phyloP scores from a whole-genome alignment of 2,113 vertebrate species.

The Hippopotamus amphibius region DNA sequence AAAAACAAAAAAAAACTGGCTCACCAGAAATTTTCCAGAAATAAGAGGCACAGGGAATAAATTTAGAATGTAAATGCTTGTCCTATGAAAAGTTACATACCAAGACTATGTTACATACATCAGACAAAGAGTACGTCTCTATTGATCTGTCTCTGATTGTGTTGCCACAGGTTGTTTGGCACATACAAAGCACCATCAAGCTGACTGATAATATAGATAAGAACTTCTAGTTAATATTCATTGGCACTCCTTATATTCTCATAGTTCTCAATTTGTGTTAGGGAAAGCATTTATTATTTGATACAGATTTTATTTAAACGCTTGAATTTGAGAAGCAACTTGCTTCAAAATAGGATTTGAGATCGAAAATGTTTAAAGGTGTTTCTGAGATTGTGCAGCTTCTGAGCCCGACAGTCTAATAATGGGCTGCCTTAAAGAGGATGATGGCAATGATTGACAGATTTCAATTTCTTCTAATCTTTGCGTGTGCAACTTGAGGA shows the following conservation, averaged over 20 bases:
- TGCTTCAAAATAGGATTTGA: slow-evolving; percentile 50
- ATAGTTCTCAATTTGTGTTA: not conserved
- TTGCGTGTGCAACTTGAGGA: not conserved
- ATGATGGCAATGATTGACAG: not conserved
- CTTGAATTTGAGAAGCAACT: slow-evolving; percentile 40
- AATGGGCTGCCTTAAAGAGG: not conserved
- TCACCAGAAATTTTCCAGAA: not conserved
- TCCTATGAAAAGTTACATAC: not conserved
- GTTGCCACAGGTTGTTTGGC: not conserved
- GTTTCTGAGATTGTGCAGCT: not conserved
- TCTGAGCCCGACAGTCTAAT: not conserved
- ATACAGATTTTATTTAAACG: slow-evolving; percentile 61
- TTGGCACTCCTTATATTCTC: not conserved
- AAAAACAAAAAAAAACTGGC: not conserved
- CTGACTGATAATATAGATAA: not conserved
- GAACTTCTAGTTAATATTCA: slow-evolving; percentile 42
- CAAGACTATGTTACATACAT: not conserved
- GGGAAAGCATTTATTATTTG: slow-evolving; percentile 52
- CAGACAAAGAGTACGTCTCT: not conserved
- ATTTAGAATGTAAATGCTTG: not conserved
- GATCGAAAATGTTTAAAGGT: not conserved
- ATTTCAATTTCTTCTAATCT: slow-evolving; percentile 32
- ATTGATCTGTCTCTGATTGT: not conserved
- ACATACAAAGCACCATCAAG: not conserved
- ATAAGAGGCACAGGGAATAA: not conserved